Evolutionary conservation across 2,113 vertebrate genomes (phyloP).

Genomic region (Misgurnus anguillicaudatus): DNA sequence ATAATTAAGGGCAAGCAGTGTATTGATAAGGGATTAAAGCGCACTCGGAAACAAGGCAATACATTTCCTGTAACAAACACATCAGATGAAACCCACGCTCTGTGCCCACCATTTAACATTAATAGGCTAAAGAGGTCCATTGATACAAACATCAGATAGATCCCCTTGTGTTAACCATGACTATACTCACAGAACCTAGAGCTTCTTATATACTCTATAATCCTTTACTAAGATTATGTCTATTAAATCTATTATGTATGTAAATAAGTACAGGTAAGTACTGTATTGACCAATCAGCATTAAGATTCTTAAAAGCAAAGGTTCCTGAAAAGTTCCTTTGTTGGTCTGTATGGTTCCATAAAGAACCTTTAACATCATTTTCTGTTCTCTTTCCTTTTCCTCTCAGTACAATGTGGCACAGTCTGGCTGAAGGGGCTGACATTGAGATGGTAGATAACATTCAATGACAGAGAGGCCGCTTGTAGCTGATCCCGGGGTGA

Average conservation of each 20-base stretch:
- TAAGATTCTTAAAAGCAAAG: too few relatives aligned
- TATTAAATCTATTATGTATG: neutral
- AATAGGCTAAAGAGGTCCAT: constrained; percentile 44
- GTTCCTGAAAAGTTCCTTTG: too few relatives aligned
- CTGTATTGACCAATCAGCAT: too few relatives aligned
- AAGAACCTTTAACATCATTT: neutral
- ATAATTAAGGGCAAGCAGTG: constrained; percentile 53
- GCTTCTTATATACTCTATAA: too few relatives aligned
- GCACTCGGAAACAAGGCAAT: constrained; percentile 26
- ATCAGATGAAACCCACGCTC: neutral
- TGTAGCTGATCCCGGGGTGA: constrained; percentile 43
- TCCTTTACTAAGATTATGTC: too few relatives aligned
- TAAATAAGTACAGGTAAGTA: too few relatives aligned
- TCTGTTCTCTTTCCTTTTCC: constrained; percentile 13
- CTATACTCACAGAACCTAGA: too few relatives aligned
- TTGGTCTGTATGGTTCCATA: too few relatives aligned
- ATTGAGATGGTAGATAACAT: constrained; percentile 56
- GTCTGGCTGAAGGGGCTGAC: constrained; percentile 44
- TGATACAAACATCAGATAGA: constrained; percentile 8
- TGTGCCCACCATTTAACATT: neutral
- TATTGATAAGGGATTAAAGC: constrained; percentile 58
- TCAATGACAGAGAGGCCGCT: constrained; percentile 51
- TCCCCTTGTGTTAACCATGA: neutral
- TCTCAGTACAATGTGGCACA: neutral
- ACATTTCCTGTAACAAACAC: constrained; percentile 37